These are phyloP conservation scores for Napeogenes sylphis DNA, from an alignment of 2,888 invertebrate species.

Conservation along the genomic window DNA sequence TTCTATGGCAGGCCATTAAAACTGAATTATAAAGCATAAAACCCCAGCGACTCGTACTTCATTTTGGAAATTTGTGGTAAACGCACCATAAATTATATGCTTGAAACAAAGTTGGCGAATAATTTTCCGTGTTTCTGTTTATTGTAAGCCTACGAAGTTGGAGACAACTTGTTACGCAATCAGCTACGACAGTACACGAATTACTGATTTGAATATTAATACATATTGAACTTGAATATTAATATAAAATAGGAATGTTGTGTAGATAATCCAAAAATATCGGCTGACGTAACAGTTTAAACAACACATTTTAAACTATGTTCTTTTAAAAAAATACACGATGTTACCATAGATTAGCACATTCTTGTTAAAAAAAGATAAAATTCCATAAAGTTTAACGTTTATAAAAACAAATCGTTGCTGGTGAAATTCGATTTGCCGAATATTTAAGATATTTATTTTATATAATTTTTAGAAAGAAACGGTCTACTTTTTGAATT, in stretches of 20 bases:
- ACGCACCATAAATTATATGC: slow-evolving; percentile 72
- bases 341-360: too few relatives aligned
- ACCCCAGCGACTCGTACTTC: slow-evolving; percentile 63
- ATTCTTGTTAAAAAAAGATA: too few relatives aligned
- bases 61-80: slow-evolving; percentile 65
- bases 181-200: slow-evolving; percentile 55
- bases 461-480: too few relatives aligned
- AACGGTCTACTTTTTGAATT: too few relatives aligned
- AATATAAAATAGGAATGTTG: background rate
- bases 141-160: slow-evolving; percentile 70
- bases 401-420: too few relatives aligned
- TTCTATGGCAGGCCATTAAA: background rate
- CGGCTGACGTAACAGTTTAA: too few relatives aligned
- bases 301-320: too few relatives aligned
- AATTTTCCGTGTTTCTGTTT: slow-evolving; percentile 76
- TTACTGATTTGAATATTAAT: slow-evolving; percentile 13
- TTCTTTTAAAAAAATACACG: too few relatives aligned
- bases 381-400: too few relatives aligned
- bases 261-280: too few relatives aligned
- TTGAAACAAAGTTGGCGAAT: slow-evolving; percentile 70
- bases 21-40: slow-evolving; percentile 1
- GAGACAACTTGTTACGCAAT: slow-evolving; percentile 62
- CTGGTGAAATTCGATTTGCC: too few relatives aligned
- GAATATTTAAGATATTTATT: too few relatives aligned
- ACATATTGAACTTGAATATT: background rate